Percentiles rank a stretch among this genome's conserved stretches.
Conservation (phyloP, 2,888 invertebrate species). For the Chymomyza amoena region DNA sequence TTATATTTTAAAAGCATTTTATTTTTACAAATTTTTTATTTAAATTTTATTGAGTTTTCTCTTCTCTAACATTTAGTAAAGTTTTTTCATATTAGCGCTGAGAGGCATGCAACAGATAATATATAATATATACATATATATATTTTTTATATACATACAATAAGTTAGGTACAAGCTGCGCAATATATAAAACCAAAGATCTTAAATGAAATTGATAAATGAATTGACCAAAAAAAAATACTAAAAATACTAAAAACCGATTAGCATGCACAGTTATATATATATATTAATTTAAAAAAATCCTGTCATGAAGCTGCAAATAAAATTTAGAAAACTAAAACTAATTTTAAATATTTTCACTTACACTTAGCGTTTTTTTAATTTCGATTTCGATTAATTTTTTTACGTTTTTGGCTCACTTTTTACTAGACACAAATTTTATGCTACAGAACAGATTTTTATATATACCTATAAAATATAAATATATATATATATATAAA, state of each 20-base stretch:
- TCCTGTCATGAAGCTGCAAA: conserved; percentile 27
- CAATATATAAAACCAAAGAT: conserved; percentile 18
- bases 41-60: conserved; percentile 31
- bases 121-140: not conserved
- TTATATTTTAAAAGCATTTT: conserved; percentile 6
- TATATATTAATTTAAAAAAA: conserved; percentile 6
- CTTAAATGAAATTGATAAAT: conserved; percentile 1
- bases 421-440: not conserved
- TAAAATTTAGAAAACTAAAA: not conserved
- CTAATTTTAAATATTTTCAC: not conserved
- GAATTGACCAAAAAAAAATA: not conserved
- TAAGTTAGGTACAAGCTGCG: conserved; percentile 26
- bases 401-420: not conserved
- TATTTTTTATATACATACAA: not conserved
- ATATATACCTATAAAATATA: conserved; percentile 13
- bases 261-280: conserved; percentile 41
- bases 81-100: conserved; percentile 27
- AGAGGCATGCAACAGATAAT: conserved; percentile 45
- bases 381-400: no score
- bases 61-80: not conserved
- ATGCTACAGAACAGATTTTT: conserved; percentile 10
- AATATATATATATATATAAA: conserved; percentile 16
- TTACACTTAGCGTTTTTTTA: conserved; percentile 7
- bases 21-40: conserved; percentile 26
- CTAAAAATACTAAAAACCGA: conserved; percentile 18